Conservation (phyloP, 2,888 invertebrate genomes). For the Meteorus cinctellus region DNA sequence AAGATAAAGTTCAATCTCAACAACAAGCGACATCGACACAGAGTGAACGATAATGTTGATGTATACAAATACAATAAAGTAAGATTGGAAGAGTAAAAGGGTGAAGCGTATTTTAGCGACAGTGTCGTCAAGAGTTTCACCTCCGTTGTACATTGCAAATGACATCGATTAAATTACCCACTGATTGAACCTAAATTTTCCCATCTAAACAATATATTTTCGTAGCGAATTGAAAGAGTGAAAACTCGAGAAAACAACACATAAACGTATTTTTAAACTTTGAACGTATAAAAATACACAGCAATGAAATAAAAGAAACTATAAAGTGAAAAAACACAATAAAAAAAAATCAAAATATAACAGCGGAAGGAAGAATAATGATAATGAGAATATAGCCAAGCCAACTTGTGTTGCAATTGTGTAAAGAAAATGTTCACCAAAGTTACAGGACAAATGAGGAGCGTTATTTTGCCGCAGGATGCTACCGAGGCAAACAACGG, state of each 20-base stretch:
- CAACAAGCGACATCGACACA: neutral
- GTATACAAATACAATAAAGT: neutral
- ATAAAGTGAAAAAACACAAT: neutral
- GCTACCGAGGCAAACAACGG: conserved; percentile 33
- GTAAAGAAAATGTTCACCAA: conserved; percentile 34
- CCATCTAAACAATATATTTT: neutral
- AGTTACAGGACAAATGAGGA: conserved; percentile 36
- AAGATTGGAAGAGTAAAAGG: conserved; percentile 16
- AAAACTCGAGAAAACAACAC: neutral
- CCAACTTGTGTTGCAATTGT: conserved; percentile 30
- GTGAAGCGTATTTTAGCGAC: neutral
- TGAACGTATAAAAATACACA: neutral
- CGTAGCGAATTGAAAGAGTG: neutral
- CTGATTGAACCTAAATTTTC: conserved; percentile 4
- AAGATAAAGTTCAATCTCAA: neutral
- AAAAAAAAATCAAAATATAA: neutral
- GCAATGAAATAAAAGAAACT: neutral
- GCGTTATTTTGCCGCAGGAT: conserved; percentile 42
- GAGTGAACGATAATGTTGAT: neutral
- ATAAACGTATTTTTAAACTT: neutral
- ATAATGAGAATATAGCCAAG: conserved; percentile 25
- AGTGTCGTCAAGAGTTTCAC: neutral
- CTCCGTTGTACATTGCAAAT: conserved; percentile 2
- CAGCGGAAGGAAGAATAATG: conserved; percentile 7
- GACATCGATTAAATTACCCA: neutral